Conservation (phyloP, 53 echinoderm and acorn worm genomes). For the Glandiceps talaboti region DNA sequence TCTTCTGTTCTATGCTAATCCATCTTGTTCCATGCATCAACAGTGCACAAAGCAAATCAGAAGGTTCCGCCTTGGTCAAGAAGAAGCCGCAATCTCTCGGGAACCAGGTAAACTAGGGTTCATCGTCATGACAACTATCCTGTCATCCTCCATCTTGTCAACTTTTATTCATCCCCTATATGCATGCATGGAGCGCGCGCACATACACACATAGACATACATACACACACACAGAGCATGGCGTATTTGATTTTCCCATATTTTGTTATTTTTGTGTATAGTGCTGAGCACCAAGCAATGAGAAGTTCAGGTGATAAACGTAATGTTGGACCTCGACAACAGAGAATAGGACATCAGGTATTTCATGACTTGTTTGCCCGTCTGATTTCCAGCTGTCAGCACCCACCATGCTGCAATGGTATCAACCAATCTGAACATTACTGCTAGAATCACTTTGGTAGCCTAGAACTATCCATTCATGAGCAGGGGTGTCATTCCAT, state of each 20-base stretch:
- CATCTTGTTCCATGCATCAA: conserved; percentile 14
- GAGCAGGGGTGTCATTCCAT: too few species aligned
- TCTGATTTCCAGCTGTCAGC: neutral
- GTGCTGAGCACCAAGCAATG: neutral
- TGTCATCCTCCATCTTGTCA: too few species aligned
- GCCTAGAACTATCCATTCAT: neutral
- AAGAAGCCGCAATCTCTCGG: conserved; percentile 70
- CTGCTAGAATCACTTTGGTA: neutral
- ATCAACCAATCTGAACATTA: neutral
- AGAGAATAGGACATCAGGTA: neutral
- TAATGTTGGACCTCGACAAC: neutral
- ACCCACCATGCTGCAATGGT: neutral
- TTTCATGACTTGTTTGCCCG: neutral
- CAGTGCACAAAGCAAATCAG: conserved; percentile 89
- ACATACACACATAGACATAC: too few species aligned
- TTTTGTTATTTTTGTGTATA: neutral
- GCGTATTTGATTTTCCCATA: neutral
- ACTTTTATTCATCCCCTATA: too few species aligned
- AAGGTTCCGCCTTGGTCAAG: conserved; percentile 68
- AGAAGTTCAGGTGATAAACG: neutral
- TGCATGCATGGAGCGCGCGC: too few species aligned
- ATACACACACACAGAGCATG: too few species aligned
- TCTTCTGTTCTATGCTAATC: neutral
- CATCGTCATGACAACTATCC: too few species aligned
- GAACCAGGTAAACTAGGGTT: conserved; percentile 80